A percentile compares a stretch with the other conserved stretches of the same genome.
These are phyloP conservation scores for Cremastobaeus sp. DNA, from an alignment of 2,888 invertebrate species.

Conservation along the genomic window DNA sequence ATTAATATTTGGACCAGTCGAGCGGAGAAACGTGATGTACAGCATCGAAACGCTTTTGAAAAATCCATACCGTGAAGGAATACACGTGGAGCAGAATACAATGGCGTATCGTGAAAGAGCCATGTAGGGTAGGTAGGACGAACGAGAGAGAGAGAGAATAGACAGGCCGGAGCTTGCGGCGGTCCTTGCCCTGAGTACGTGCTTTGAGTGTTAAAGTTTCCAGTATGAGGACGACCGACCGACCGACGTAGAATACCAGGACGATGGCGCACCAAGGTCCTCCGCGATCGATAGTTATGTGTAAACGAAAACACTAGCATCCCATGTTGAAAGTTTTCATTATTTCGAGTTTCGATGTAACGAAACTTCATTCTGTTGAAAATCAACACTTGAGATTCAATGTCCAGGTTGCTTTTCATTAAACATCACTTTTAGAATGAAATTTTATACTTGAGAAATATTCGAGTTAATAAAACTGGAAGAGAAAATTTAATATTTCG, in stretches of 20 bases:
- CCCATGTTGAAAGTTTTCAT: constrained; percentile 46
- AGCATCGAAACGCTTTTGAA: constrained; percentile 73
- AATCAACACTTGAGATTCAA: too few relatives aligned
- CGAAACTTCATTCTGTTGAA: background rate
- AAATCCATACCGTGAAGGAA: constrained; percentile 75
- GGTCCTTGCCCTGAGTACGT: constrained; percentile 79
- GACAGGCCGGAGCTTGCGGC: constrained; percentile 75
- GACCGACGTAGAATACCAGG: constrained; percentile 68
- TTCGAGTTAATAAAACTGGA: background rate
- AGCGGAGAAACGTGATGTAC: constrained; percentile 62
- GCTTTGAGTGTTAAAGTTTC: constrained; percentile 77
- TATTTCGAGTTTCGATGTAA: constrained; percentile 32
- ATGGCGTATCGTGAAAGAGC: constrained; percentile 71
- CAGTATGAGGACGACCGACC: constrained; percentile 72
- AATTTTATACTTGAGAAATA: too few relatives aligned
- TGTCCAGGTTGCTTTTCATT: too few relatives aligned
- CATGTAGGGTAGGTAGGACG: constrained; percentile 58
- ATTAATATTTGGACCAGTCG: constrained; percentile 60
- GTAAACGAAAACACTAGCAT: constrained; percentile 62
- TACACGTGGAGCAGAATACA: constrained; percentile 72
- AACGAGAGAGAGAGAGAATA: constrained; percentile 64
- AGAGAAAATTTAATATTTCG: too few relatives aligned
- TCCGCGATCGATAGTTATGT: constrained; percentile 75
- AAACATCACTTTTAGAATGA: too few relatives aligned
- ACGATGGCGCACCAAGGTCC: constrained; percentile 76